A percentile compares a stretch with the other conserved stretches of the same genome.
Evolutionary conservation across 1,140 invertebrate genomes (phyloP).

Genomic region (Dinoponera quadriceps): DNA sequence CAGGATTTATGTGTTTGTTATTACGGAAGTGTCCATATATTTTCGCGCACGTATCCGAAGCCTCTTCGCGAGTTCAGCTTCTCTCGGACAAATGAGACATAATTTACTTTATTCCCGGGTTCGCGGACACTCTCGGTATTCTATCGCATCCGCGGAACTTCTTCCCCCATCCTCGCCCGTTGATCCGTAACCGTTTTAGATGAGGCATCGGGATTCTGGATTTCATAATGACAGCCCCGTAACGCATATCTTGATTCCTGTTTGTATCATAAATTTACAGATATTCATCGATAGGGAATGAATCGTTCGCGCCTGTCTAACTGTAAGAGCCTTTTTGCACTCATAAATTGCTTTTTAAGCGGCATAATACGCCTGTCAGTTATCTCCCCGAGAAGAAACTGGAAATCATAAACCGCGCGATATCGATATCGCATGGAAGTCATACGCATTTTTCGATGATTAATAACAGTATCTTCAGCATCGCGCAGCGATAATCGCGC

Average conservation of each 20-base stretch:
- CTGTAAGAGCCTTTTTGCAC: background rate
- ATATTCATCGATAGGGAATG: conserved; percentile 33
- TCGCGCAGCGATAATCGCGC: background rate
- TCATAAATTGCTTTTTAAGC: conserved; percentile 22
- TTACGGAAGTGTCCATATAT: background rate
- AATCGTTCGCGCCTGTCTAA: conserved; percentile 4
- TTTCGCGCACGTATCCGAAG: background rate
- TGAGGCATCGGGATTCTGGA: conserved; percentile 6
- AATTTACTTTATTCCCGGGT: conserved; percentile 10
- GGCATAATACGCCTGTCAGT: background rate
- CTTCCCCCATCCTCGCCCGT: conserved; percentile 22
- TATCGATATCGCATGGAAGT: background rate
- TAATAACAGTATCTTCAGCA: background rate
- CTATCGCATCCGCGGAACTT: background rate
- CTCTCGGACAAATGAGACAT: conserved; percentile 4
- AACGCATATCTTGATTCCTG: background rate
- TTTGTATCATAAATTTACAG: conserved; percentile 26
- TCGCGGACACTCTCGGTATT: background rate
- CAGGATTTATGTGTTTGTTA: conserved; percentile 20
- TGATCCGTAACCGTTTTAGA: conserved; percentile 40
- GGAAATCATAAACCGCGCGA: background rate
- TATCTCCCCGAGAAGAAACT: background rate
- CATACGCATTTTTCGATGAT: background rate
- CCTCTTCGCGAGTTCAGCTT: background rate
- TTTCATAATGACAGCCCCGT: conserved; percentile 20